Evolutionary conservation across 1,140 invertebrate species (phyloP), one percentile per base, ranked within the genome.

Genomic region (Heliothis subflexa): DNA sequence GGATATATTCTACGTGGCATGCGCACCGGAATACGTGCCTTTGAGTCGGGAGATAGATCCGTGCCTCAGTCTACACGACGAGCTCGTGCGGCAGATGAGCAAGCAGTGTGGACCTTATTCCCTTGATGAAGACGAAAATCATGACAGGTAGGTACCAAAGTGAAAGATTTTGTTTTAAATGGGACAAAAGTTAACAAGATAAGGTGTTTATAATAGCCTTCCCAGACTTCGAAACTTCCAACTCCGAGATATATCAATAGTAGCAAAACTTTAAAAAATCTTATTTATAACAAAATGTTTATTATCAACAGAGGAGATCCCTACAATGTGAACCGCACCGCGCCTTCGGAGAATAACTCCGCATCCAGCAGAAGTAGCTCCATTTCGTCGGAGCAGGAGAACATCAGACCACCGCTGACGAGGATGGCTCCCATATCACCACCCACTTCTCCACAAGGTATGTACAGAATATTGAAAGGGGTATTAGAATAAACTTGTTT

Each of bases 1-100:
- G 93, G 93, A 94, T 66, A 94, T 94, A 84, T 94, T 94, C 85
- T 94, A 94, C 87, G 92, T 93, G 64, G 93, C 93, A 57, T 94
- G 92, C 78, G 93, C 92, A 1, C 93, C 93, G 1, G 93, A 94
- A 81, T 94, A 94, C 83, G 86, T 94, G n/a, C 93, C 93, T 4
- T 83, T 94, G 50, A 85, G 81, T 14, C 87, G 92, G 9, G 93
- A 94, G 33, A 79, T 91, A 13, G 91, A 93, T 74, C 88, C 89
- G 9, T 88, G 89, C 73, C 83, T 91, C 9, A 84, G 82, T n/a
- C 70, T 90, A 61, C 92, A 92, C 78, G 92, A 93, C 84, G 92
- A 94, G 72, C 85, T 91, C 2, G 89, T 85, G 12, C 82, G 90
- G 0, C 90, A 92, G 76, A 89, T 91, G 83, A 89, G 83, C 83